Percentiles rank a stretch among this genome's conserved stretches.
These are phyloP conservation scores for Microcebus jonahi DNA, from an alignment of 2,113 vertebrate genomes.

Conservation along the genomic window DNA sequence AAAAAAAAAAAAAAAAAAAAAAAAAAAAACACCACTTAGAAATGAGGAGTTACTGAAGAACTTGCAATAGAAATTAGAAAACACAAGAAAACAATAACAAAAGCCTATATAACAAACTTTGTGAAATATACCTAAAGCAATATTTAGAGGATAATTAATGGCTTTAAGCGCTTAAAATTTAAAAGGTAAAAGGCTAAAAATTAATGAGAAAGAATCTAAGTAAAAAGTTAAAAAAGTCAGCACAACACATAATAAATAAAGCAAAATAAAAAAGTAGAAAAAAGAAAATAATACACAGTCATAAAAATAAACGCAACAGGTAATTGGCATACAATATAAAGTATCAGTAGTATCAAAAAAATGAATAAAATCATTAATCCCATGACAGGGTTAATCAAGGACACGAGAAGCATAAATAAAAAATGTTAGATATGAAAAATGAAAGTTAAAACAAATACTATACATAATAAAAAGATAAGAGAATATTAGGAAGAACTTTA, in stretches of 20 bases:
- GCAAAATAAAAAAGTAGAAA: not conserved
- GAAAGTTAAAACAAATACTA: not conserved
- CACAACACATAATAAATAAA: not conserved
- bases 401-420: not conserved
- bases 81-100: not conserved
- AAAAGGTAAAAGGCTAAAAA: not conserved
- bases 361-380: not conserved
- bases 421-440: not conserved
- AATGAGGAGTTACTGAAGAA: not conserved
- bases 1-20: not conserved
- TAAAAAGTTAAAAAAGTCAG: not conserved
- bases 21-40: not conserved
- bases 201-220: slow-evolving; percentile 40
- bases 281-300: not conserved
- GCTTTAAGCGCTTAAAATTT: not conserved
- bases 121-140: not conserved
- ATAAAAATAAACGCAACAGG: not conserved
- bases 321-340: not conserved
- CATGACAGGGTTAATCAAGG: not conserved
- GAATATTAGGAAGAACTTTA: not conserved
- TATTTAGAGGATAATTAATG: not conserved
- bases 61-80: not conserved
- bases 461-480: not conserved
- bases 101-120: not conserved
- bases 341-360: not conserved